These are phyloP conservation scores for Scomberomorus guttatus DNA, from an alignment of 2,797 vertebrate genomes.

Conservation along the genomic window DNA sequence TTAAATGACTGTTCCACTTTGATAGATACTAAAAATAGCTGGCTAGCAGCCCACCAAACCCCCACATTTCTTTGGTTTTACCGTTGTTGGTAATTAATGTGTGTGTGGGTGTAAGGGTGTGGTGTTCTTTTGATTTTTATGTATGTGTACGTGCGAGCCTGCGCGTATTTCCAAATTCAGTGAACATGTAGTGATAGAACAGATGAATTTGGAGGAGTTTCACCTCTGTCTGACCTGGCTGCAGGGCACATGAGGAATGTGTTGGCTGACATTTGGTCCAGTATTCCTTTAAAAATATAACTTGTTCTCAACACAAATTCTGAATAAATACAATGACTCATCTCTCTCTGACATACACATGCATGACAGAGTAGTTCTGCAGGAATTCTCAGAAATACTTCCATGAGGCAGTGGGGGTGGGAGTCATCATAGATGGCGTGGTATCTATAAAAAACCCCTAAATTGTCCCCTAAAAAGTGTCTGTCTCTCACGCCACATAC, in stretches of 20 bases:
- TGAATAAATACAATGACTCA: conserved; percentile 14
- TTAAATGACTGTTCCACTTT: background rate
- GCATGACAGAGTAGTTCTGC: background rate
- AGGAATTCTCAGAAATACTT: background rate
- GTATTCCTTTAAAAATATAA: background rate
- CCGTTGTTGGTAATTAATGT: conserved; percentile 61
- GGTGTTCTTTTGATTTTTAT: conserved; percentile 51
- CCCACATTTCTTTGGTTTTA: conserved; percentile 69
- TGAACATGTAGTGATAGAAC: conserved; percentile 3
- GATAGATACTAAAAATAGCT: conserved; percentile 37
- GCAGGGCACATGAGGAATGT: background rate
- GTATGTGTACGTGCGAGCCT: conserved; percentile 28
- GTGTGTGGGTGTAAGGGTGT: conserved; percentile 42
- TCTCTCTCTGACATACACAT: background rate
- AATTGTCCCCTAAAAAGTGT: background rate
- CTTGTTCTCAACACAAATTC: conserved; percentile 6
- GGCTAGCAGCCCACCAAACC: background rate
- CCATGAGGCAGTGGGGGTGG: background rate
- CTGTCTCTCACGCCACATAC: background rate
- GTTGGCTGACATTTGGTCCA: conserved; percentile 24
- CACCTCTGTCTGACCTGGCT: conserved; percentile 27
- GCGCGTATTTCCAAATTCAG: conserved; percentile 12
- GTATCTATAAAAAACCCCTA: background rate
- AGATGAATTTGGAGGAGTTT: conserved; percentile 12
- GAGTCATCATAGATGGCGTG: background rate